Conservation (phyloP, 2,113 vertebrate genomes). For the Nothoprocta pentlandii region DNA sequence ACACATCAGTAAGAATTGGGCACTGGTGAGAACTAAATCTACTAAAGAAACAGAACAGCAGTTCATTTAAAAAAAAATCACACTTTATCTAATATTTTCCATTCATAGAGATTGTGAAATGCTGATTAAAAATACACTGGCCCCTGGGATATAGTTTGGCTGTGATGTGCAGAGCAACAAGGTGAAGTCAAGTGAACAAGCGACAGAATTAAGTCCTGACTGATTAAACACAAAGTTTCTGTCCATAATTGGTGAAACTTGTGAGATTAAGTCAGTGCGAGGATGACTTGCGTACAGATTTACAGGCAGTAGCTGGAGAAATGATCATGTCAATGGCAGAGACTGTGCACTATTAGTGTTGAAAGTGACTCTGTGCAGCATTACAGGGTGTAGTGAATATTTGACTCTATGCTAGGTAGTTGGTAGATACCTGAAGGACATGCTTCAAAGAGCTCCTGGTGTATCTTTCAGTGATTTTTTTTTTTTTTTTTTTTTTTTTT, state of each 20-base stretch:
- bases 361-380: not conserved
- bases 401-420: not conserved
- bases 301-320: not conserved
- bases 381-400: not conserved
- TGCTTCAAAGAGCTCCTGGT: not conserved
- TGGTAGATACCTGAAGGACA: not conserved
- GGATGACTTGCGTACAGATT: not conserved
- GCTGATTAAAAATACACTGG: slow-evolving; percentile 7
- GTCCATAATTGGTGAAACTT: not conserved
- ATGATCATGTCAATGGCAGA: slow-evolving; percentile 9
- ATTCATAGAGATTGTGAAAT: not conserved
- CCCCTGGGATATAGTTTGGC: not conserved
- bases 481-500: not conserved
- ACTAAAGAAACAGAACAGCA: not conserved
- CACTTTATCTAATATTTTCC: not conserved
- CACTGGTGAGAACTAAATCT: slow-evolving; percentile 18
- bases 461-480: not conserved
- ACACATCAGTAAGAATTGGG: slow-evolving; percentile 37
- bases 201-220: not conserved
- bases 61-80: not conserved
- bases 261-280: too few relatives aligned
- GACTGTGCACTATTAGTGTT: not conserved
- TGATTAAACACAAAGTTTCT: not conserved
- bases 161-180: not conserved
- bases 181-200: not conserved